Percentiles rank a stretch among this genome's conserved stretches.
phyloP scores from a whole-genome alignment of 1,140 invertebrate species.

The Papilio xuthus region DNA sequence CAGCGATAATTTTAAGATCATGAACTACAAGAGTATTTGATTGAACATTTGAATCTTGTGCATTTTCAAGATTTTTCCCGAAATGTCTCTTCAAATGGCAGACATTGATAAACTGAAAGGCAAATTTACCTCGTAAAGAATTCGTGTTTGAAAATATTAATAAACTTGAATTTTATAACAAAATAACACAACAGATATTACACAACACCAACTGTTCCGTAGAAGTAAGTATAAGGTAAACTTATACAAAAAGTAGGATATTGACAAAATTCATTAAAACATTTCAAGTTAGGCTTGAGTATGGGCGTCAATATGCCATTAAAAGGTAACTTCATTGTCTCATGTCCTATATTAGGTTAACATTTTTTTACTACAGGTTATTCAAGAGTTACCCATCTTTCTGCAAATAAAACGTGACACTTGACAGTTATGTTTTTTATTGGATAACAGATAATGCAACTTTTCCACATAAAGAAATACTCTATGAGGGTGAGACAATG shows the following conservation, averaged over 20 bases:
- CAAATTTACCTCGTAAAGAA: background rate
- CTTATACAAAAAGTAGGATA: conserved; percentile 57
- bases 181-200: conserved; percentile 38
- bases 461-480: background rate
- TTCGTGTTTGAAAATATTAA: background rate
- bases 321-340: conserved; percentile 66
- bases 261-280: conserved; percentile 56
- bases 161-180: background rate
- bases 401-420: background rate
- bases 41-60: conserved; percentile 16
- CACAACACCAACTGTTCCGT: conserved; percentile 63
- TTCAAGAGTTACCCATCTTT: background rate
- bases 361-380: background rate
- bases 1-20: conserved; percentile 64
- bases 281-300: conserved; percentile 57
- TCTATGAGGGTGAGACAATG: background rate
- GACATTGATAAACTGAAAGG: conserved; percentile 58
- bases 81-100: conserved; percentile 57
- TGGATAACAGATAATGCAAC: background rate
- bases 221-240: conserved; percentile 58
- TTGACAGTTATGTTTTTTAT: background rate
- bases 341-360: background rate
- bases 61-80: conserved; percentile 47
- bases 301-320: conserved; percentile 56
- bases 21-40: conserved; percentile 54